A percentile compares a stretch with the other conserved stretches of the same genome.
These are phyloP conservation scores for Streptopelia turtur DNA, from an alignment of 2,797 vertebrate genomes.

Conservation along the genomic window DNA sequence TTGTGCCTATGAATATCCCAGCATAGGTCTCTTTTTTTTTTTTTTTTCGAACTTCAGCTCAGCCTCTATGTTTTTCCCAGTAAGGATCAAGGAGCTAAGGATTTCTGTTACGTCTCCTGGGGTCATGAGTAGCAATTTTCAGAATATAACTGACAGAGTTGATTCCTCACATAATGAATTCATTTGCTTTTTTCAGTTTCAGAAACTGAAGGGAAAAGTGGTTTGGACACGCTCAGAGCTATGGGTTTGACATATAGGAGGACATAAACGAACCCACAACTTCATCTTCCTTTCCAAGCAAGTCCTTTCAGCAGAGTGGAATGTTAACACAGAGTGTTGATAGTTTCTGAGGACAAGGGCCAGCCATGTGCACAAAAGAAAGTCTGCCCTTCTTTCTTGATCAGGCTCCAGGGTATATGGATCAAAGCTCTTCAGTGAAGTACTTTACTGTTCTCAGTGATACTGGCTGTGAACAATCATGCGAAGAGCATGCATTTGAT, in stretches of 20 bases:
- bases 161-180: not conserved
- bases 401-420: not conserved
- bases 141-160: not conserved
- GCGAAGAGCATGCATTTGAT: not conserved
- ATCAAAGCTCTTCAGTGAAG: not conserved
- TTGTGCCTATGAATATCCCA: not conserved
- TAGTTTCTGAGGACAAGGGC: not conserved
- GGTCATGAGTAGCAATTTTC: not conserved
- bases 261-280: not conserved
- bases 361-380: not conserved
- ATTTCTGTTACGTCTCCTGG: not conserved
- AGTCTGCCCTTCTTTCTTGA: not conserved
- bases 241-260: not conserved
- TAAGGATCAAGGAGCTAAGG: not conserved
- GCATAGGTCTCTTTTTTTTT: not conserved
- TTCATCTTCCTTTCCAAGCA: not conserved
- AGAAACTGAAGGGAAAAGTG: not conserved
- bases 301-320: not conserved
- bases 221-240: not conserved
- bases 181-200: not conserved
- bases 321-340: not conserved
- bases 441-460: not conserved
- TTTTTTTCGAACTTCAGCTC: not conserved
- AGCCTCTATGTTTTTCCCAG: not conserved
- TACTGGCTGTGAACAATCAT: not conserved